phyloP scores from a whole-genome alignment of 2,888 invertebrate species.

The Epinotia demarniana region DNA sequence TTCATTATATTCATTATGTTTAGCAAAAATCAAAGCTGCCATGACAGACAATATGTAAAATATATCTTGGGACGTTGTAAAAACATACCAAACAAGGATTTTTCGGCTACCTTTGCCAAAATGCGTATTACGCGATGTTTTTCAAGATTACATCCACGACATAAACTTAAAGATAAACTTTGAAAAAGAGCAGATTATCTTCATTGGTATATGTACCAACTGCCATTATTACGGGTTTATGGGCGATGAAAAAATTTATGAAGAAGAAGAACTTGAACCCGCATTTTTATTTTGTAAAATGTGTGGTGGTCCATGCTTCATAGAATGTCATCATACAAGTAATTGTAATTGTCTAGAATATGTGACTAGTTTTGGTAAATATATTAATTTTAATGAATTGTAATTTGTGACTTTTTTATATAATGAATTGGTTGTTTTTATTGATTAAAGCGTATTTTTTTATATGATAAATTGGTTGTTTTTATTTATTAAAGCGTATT shows the following conservation, averaged over 20 bases:
- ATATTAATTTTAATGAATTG: constrained; percentile 2
- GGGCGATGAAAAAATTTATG: constrained; percentile 7
- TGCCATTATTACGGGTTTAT: constrained; percentile 11
- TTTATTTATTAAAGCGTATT: constrained; percentile 11
- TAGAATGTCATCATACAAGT: constrained; percentile 13
- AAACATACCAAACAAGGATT: constrained; percentile 9
- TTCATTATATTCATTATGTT: constrained; percentile 14
- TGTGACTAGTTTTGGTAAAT: constrained; percentile 11
- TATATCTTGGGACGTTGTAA: constrained; percentile 17
- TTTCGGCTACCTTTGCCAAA: constrained; percentile 10
- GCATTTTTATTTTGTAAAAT: constrained; percentile 1
- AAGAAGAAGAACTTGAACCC: no score
- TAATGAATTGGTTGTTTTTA: constrained; percentile 12
- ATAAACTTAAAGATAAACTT: constrained; percentile 12
- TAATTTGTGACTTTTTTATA: constrained; percentile 12
- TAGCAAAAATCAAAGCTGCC: constrained; percentile 13
- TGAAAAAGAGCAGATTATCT: constrained; percentile 8
- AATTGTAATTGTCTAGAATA: constrained; percentile 17
- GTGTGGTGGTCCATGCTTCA: neutral
- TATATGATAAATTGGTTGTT: constrained; percentile 8
- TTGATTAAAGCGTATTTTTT: constrained; percentile 11
- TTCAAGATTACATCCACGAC: neutral
- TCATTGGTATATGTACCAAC: constrained; percentile 10
- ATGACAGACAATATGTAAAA: constrained; percentile 8
- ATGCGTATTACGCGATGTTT: constrained; percentile 14